Evolutionary conservation across 2,113 vertebrate genomes (phyloP), one percentile per base, ranked within the genome.

Genomic region (Phainopepla nitens): DNA sequence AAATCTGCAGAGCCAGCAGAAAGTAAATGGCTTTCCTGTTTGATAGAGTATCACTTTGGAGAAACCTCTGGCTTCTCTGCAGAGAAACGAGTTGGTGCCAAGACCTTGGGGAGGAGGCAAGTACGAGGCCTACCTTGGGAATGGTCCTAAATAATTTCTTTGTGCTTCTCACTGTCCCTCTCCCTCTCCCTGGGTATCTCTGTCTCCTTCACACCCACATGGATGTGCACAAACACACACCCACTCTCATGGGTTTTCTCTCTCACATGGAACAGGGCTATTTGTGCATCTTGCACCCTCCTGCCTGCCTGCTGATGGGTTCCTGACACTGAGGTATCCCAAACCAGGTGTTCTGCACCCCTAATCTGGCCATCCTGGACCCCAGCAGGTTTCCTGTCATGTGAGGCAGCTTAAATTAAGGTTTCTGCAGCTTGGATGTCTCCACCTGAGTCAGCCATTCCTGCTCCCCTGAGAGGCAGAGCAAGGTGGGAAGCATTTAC

Each of bases 1-100:
- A 92, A 96, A 93, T 77, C 95, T 96, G 97, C 96, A 82, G 82
- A 92, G 93, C 35, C 93, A 97, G 97, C 97, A 96, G 77, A 96
- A 97, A 93, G 65, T 89, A 95, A 96, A 97, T 94, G 89, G 95
- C 96, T 94, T 97, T 94, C 84, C 82, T 68, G 33, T 95, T 96
- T 95, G 95, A 96, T 93, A 95, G 95, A 97, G 82, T 94, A 96
- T 93, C 95, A 69, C 88, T 93, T 69, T 82, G 93, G 89, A 90
- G 77, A 56, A 86, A 12, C 70, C 95, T 82, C 81, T 92, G 88
- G 42, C 57, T 94, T 35, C 69, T 87, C 94, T 91, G 88, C 94
- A 76, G 88, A 96, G 94, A 96, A 92, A 89, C 13, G 54, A 69
- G 76, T 10, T 45, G 62, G 70, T 93, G 91, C 95, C 90, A 94